These are phyloP conservation scores for Sebastes wilsoni DNA, from an alignment of 2,797 vertebrate genomes.

Conservation along the genomic window DNA sequence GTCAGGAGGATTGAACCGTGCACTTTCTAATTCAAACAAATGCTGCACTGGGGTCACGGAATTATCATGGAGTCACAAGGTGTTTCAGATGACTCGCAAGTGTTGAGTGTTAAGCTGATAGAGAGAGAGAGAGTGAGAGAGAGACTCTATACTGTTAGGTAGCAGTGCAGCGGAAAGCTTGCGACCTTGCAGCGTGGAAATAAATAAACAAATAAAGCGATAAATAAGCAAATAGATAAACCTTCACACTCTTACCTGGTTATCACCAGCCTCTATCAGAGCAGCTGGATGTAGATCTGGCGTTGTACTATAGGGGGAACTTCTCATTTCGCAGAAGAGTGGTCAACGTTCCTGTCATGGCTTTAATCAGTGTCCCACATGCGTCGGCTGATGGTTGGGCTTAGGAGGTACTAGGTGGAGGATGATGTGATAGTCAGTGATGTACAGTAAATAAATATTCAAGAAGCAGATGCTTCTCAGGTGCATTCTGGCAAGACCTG, in stretches of 20 bases:
- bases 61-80: constrained; percentile 79
- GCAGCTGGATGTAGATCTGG: constrained; percentile 56
- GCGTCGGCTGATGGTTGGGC: constrained; percentile 26
- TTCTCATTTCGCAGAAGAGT: constrained; percentile 79
- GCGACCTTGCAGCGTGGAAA: constrained; percentile 35
- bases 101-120: constrained; percentile 76
- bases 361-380: constrained; percentile 65
- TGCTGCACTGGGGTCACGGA: constrained; percentile 67
- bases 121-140: constrained; percentile 24
- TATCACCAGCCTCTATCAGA: constrained; percentile 63
- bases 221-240: constrained; percentile 70
- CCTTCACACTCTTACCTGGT: constrained; percentile 10
- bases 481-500: constrained; percentile 18
- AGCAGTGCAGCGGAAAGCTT: constrained; percentile 26
- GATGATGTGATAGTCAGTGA: constrained; percentile 47
- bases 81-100: constrained; percentile 82
- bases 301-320: constrained; percentile 11
- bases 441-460: constrained; percentile 61
- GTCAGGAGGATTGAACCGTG: constrained; percentile 79
- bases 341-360: constrained; percentile 39
- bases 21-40: constrained; percentile 88
- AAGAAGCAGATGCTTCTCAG: constrained; percentile 25
- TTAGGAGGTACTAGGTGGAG: neutral
- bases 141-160: neutral
- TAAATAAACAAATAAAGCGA: constrained; percentile 63